Percentiles rank a stretch among this genome's conserved stretches.
phyloP scores from a whole-genome alignment of 2,113 vertebrate species.

The Acrocephalus kingi region DNA sequence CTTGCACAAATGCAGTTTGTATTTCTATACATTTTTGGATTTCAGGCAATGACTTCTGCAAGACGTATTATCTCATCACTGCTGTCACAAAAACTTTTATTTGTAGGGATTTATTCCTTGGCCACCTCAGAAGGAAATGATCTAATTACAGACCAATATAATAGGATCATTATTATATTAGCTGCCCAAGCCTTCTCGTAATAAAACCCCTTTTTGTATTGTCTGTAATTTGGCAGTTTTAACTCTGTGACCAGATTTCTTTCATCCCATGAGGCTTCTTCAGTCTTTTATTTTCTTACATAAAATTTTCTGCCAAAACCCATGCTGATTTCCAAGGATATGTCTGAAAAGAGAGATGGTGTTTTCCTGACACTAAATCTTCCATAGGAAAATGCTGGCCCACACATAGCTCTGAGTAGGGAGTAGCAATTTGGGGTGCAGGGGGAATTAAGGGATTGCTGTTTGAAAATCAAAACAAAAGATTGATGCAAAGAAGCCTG shows the following conservation, averaged over 20 bases:
- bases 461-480: not conserved
- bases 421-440: not conserved
- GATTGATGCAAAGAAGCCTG: not conserved
- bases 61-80: not conserved
- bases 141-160: constrained; percentile 37
- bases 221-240: not conserved
- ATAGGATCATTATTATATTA: not conserved
- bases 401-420: not conserved
- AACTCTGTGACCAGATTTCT: not conserved
- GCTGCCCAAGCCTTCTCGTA: not conserved
- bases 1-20: not conserved
- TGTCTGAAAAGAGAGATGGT: not conserved
- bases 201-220: not conserved
- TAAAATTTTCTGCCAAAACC: not conserved
- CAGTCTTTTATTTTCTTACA: not conserved
- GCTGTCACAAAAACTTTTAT: not conserved
- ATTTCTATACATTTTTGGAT: not conserved
- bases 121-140: constrained; percentile 12
- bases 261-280: not conserved
- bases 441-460: not conserved
- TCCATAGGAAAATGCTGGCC: not conserved
- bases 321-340: not conserved
- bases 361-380: not conserved
- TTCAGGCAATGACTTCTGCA: not conserved
- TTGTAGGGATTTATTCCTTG: not conserved